A percentile compares a stretch with the other conserved stretches of the same genome.
These are phyloP conservation scores for Chaetoderma sp. DNA, from an alignment of 2,888 invertebrate genomes.

Conservation along the genomic window DNA sequence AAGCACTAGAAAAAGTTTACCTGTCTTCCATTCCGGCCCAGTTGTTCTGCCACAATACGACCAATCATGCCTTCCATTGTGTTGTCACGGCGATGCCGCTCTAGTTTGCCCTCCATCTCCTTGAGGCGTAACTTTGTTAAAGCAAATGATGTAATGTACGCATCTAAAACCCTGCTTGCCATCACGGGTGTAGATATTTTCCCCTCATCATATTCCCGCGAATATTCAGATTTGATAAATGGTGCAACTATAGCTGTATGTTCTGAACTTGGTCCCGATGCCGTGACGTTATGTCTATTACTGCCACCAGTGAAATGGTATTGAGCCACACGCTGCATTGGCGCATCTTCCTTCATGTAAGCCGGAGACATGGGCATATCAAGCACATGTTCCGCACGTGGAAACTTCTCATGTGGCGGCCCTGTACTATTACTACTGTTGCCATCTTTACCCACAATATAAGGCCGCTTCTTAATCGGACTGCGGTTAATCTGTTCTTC, in stretches of 20 bases:
- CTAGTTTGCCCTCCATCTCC: slow-evolving; percentile 51
- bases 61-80: slow-evolving; percentile 54
- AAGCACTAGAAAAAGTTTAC: too few species aligned
- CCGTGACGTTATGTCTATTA: not conserved
- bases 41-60: slow-evolving; percentile 43
- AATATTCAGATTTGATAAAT: slow-evolving; percentile 10
- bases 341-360: not conserved
- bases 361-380: not conserved
- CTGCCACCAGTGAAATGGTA: not conserved
- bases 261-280: slow-evolving; percentile 8
- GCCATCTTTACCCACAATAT: slow-evolving; percentile 43
- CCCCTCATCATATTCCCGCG: slow-evolving; percentile 41
- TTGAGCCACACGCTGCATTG: not conserved
- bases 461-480: slow-evolving; percentile 66
- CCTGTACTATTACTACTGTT: not conserved
- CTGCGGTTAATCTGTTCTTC: slow-evolving; percentile 57
- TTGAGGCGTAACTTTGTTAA: slow-evolving; percentile 47
- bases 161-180: slow-evolving; percentile 55
- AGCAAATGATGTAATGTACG: slow-evolving; percentile 55
- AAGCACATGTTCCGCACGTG: not conserved
- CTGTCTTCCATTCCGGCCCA: slow-evolving; percentile 24
- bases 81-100: slow-evolving; percentile 41
- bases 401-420: not conserved
- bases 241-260: slow-evolving; percentile 25
- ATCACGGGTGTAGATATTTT: slow-evolving; percentile 53